Conservation (phyloP, 2,888 invertebrate genomes). For the Ormyrus labotus region DNA sequence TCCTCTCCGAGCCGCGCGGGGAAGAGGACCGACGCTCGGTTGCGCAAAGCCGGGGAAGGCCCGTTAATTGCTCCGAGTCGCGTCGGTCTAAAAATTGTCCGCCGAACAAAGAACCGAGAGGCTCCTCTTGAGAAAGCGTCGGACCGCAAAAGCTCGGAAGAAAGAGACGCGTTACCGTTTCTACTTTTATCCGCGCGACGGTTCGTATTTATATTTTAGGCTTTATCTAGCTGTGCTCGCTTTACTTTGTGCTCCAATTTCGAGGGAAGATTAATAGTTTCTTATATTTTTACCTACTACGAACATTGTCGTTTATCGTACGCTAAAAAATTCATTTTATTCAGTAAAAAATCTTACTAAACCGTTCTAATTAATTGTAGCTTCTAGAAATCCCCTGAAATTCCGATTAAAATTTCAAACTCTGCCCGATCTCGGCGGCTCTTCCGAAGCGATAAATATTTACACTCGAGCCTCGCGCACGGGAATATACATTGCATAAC, state of each 20-base stretch:
- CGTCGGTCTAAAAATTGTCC: slow-evolving; percentile 20
- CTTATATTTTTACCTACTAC: too few relatives aligned
- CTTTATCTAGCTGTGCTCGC: not conserved
- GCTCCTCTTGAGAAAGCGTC: not conserved
- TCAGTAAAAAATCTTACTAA: too few relatives aligned
- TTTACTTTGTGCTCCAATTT: too few relatives aligned
- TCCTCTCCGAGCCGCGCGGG: too few relatives aligned
- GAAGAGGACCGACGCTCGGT: too few relatives aligned
- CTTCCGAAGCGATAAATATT: slow-evolving; percentile 14
- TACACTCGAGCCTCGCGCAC: not conserved
- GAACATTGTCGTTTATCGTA: too few relatives aligned
- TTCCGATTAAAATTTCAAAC: too few relatives aligned
- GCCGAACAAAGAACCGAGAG: slow-evolving; percentile 1
- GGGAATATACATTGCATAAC: not conserved
- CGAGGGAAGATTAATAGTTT: too few relatives aligned
- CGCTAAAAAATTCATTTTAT: too few relatives aligned
- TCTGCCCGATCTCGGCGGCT: not conserved
- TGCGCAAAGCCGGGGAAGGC: too few relatives aligned
- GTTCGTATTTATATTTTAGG: not conserved
- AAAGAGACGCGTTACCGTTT: slow-evolving; percentile 9
- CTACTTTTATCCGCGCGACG: not conserved
- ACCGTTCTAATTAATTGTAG: too few relatives aligned
- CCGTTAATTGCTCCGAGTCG: not conserved
- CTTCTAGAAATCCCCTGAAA: too few relatives aligned
- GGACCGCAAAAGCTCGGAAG: slow-evolving; percentile 4